These are phyloP conservation scores for Thalassoma bifasciatum DNA, from an alignment of 2,113 vertebrate species.

Conservation along the genomic window DNA sequence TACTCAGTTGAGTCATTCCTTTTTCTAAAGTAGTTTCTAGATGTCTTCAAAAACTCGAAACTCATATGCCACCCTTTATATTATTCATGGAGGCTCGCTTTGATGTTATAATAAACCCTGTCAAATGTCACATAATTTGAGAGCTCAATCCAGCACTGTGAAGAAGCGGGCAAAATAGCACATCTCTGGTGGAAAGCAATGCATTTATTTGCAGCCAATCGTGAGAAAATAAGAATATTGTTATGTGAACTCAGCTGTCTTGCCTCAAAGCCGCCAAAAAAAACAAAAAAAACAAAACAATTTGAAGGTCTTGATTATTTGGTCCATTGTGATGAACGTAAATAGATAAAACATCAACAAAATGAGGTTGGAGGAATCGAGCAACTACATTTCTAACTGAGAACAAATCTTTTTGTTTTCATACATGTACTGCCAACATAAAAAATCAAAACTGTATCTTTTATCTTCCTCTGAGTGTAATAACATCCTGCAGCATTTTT, in stretches of 20 bases:
- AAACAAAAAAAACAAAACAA: conserved; percentile 30
- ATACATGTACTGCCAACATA: neutral
- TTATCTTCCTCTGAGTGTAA: neutral
- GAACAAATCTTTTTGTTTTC: too few species aligned
- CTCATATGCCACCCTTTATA: conserved; percentile 13
- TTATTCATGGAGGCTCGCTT: conserved; percentile 11
- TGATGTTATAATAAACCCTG: conserved; percentile 5
- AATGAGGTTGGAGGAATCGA: neutral
- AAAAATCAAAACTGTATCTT: neutral
- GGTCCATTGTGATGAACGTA: neutral
- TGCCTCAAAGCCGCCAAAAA: conserved; percentile 6
- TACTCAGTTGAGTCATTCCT: neutral
- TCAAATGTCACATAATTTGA: conserved; percentile 35
- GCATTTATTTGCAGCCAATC: conserved; percentile 23
- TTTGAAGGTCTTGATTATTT: neutral
- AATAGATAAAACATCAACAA: conserved; percentile 1
- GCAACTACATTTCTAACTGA: too few species aligned
- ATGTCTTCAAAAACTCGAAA: neutral
- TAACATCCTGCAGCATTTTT: neutral
- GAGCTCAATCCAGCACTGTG: conserved; percentile 10
- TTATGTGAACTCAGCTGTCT: conserved; percentile 13
- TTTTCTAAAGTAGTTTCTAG: neutral
- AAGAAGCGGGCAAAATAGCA: conserved; percentile 22
- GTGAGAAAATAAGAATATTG: neutral
- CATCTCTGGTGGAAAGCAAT: conserved; percentile 10